phyloP scores from a whole-genome alignment of 2,113 vertebrate species.

The Elaphurus davidianus region DNA sequence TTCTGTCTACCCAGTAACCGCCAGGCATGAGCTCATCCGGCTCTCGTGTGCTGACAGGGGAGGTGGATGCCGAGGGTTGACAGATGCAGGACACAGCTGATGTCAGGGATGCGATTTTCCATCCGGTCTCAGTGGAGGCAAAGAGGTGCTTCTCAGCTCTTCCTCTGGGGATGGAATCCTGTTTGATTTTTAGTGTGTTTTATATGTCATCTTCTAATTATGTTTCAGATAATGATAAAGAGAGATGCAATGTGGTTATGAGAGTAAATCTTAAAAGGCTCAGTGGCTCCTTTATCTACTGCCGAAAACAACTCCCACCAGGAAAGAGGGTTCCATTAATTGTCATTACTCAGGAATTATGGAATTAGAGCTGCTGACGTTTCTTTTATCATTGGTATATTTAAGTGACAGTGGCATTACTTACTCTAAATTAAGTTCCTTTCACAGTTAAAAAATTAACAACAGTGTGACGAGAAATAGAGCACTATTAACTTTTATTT shows the following conservation, averaged over 20 bases:
- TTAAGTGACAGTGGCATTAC: constrained; percentile 68
- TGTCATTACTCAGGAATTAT: constrained; percentile 68
- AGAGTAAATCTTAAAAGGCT: constrained; percentile 72
- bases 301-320: constrained; percentile 54
- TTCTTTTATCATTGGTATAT: constrained; percentile 74
- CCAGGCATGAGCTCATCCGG: constrained; percentile 21
- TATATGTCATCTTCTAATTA: constrained; percentile 75
- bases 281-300: constrained; percentile 56
- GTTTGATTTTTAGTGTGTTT: constrained; percentile 53
- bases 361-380: constrained; percentile 61
- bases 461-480: constrained; percentile 36
- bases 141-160: constrained; percentile 44
- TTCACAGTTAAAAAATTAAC: constrained; percentile 61
- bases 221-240: constrained; percentile 70
- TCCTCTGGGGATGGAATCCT: neutral
- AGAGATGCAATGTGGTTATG: constrained; percentile 55
- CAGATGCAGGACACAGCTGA: neutral
- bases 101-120: neutral
- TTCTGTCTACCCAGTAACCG: constrained; percentile 66
- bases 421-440: constrained; percentile 71
- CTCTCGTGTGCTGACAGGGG: constrained; percentile 50
- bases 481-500: constrained; percentile 51
- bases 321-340: constrained; percentile 71
- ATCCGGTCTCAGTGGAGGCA: neutral
- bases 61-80: constrained; percentile 28